phyloP scores from a whole-genome alignment of 2,888 invertebrate species.

The Allophyes oxyacanthae region DNA sequence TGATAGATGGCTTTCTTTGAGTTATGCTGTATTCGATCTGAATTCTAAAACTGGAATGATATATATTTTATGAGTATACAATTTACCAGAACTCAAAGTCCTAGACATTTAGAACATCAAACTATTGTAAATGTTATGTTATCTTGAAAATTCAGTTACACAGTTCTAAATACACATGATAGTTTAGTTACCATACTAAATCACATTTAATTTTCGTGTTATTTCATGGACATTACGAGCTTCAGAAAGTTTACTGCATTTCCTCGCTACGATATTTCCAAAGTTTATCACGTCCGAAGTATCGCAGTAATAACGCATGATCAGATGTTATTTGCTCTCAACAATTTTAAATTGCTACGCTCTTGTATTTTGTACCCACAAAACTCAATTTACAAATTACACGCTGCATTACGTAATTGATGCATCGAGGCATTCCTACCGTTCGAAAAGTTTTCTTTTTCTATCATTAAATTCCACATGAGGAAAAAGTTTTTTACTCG shows the following conservation, averaged over 20 bases:
- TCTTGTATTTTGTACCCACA: constrained; percentile 37
- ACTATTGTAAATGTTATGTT: too few species aligned
- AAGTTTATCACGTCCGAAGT: constrained; percentile 59
- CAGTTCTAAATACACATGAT: too few species aligned
- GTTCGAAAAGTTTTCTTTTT: constrained; percentile 21
- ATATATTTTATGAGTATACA: too few species aligned
- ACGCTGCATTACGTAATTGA: constrained; percentile 35
- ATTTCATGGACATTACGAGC: too few species aligned
- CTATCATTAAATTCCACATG: constrained; percentile 4
- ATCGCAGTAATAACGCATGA: constrained; percentile 56
- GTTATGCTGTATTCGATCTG: neutral
- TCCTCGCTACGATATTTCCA: constrained; percentile 26
- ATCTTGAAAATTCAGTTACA: too few species aligned
- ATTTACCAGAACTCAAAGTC: too few species aligned
- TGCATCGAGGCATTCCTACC: constrained; percentile 10
- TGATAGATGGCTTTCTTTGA: constrained; percentile 7
- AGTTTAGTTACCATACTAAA: too few species aligned
- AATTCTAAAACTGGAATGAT: constrained; percentile 12
- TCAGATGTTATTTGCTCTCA: constrained; percentile 41
- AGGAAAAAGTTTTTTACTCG: neutral
- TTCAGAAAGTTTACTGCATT: too few species aligned
- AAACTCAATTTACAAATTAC: constrained; percentile 42
- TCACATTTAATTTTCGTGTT: too few species aligned
- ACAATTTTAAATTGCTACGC: constrained; percentile 43
- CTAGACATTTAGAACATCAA: too few species aligned